A percentile compares a stretch with the other conserved stretches of the same genome.
phyloP scores from a whole-genome alignment of 1,140 invertebrate species.

The Heliothis subflexa region DNA sequence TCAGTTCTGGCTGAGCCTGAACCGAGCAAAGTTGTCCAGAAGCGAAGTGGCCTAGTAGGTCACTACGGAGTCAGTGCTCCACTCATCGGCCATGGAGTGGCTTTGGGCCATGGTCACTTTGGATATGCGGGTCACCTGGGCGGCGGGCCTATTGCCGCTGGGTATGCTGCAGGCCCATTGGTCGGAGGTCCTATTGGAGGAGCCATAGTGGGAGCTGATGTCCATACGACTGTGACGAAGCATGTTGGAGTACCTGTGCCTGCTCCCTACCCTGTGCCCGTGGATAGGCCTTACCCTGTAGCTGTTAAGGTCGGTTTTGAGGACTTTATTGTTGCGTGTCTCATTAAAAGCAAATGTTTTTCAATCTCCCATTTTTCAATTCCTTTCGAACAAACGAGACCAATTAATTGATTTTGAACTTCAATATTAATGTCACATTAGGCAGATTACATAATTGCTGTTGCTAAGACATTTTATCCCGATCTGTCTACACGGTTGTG shows the following conservation, averaged over 20 bases:
- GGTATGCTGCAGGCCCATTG: slow-evolving; percentile 27
- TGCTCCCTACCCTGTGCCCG: slow-evolving; percentile 79
- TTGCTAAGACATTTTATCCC: too few relatives aligned
- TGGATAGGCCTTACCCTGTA: slow-evolving; percentile 76
- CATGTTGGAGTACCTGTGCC: slow-evolving; percentile 82
- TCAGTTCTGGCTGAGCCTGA: slow-evolving; percentile 77
- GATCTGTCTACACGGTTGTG: too few relatives aligned
- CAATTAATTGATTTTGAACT: too few relatives aligned
- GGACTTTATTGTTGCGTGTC: not conserved
- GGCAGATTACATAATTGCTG: too few relatives aligned
- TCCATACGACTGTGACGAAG: slow-evolving; percentile 83
- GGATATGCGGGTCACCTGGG: not conserved
- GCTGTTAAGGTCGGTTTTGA: slow-evolving; percentile 72
- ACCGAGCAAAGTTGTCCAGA: slow-evolving; percentile 79
- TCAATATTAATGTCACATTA: too few relatives aligned
- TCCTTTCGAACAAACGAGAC: too few relatives aligned
- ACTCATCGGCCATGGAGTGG: slow-evolving; percentile 51
- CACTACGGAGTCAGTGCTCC: slow-evolving; percentile 62
- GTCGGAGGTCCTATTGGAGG: slow-evolving; percentile 53
- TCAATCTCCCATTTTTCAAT: too few relatives aligned
- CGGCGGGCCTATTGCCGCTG: slow-evolving; percentile 38
- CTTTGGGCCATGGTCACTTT: slow-evolving; percentile 52
- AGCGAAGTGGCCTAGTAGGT: slow-evolving; percentile 78
- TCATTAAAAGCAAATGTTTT: too few relatives aligned
- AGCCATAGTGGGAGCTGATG: slow-evolving; percentile 76